Base-by-base conservation (phyloP, 2,113 vertebrate species). In the Gila orcuttii region DNA sequence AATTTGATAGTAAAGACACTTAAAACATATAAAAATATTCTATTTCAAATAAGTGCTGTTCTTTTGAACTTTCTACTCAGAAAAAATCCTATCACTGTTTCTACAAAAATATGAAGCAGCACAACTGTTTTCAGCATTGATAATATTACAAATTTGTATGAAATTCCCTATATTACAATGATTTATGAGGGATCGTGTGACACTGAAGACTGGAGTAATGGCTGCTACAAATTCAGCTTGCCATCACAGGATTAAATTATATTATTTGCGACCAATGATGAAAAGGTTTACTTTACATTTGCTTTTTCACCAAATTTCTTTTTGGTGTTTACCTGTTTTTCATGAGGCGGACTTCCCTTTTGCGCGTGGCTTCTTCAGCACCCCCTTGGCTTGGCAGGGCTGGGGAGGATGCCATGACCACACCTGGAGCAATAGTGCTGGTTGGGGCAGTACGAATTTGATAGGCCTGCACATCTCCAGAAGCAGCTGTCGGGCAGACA, bases 321-420 rank as follows among this genome's bases (percentile, higher is more conserved):
- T 68, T 68, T 3, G 6, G 5, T 10, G 33, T 66, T 0, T 87
- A 97, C 98, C 98, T 98, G 96, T 99, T 99, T 92, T 99, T 99
- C 97, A 99, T 99, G 66, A 99, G 95, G 77, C 98, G 96, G 73
- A 99, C 98, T 93, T 99, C 98, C 83, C 98, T 95, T 93, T 99
- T 99, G 57, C 98, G 96, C 0, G 98, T 97, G 0, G 96, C 97
- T 89, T 98, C 98, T 87, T 99, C 98, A 0, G 98, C 96, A 12
- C 95, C 97, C 85, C 97, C 96, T 31, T 89, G 90, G 19, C 94
- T 93, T 0, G 97, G 97, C 71, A 99, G 92, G 50, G 96, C 96
- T 3, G 98, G 97, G 0, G 97, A 99, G 1, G 98, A 97, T 0
- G 98, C 96, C 97, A 99, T 98, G 84, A 99, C 98, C 1, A 99